A percentile compares a stretch with the other conserved stretches of the same genome.
Evolutionary conservation across 2,797 vertebrate genomes (phyloP).

Genomic region (Myotis vivesi): DNA sequence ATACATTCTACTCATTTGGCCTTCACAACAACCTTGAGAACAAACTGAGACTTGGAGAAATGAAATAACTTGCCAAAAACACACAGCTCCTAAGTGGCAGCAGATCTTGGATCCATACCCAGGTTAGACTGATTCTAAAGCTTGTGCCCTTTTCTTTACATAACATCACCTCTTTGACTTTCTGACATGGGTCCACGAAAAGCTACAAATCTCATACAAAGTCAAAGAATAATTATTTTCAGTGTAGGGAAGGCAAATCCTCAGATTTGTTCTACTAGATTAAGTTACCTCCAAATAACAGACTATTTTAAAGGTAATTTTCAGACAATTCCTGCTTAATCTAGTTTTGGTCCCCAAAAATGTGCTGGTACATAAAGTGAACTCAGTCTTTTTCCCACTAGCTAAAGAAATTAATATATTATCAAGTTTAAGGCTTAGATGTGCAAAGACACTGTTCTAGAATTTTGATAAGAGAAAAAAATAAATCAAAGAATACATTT

Average conservation of each 20-base stretch:
- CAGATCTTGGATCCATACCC: background rate
- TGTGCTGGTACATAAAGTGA: background rate
- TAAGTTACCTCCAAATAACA: conserved; percentile 41
- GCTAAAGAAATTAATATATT: conserved; percentile 22
- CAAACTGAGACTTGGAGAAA: conserved; percentile 23
- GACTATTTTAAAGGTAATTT: conserved; percentile 40
- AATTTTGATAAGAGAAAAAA: conserved; percentile 45
- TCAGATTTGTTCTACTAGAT: background rate
- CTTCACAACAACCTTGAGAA: conserved; percentile 10
- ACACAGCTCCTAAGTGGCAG: background rate
- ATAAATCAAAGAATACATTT: conserved; percentile 38
- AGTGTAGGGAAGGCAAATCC: background rate
- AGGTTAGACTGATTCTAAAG: conserved; percentile 1
- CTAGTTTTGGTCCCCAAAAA: background rate
- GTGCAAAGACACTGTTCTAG: conserved; percentile 9
- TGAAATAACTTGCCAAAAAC: background rate
- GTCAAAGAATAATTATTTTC: conserved; percentile 53
- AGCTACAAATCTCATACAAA: background rate
- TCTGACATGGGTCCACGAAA: conserved; percentile 10
- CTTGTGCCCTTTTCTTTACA: background rate
- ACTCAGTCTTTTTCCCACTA: background rate
- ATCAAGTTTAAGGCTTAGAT: conserved; percentile 11
- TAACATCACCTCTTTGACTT: background rate
- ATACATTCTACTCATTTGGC: background rate
- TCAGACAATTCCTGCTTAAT: conserved; percentile 26